Base-by-base conservation (phyloP, 1,140 invertebrate species). In the Drosophila nigromelanica region DNA sequence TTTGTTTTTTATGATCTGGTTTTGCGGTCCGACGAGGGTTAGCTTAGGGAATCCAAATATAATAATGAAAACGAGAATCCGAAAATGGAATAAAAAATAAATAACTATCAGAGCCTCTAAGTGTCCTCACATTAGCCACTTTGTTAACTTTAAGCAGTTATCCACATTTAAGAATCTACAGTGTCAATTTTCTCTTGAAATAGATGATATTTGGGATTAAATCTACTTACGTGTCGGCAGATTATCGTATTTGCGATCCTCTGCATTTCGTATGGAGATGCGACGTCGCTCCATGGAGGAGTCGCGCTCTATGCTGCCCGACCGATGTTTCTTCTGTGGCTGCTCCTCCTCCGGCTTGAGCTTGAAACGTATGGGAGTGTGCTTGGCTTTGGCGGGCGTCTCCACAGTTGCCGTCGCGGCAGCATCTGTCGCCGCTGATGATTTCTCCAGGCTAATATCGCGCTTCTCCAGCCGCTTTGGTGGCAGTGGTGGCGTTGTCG, bases 211-310 rank as follows among this genome's bases (percentile, higher is more conserved):
- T 6, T 33, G 30, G 30, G 6, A 33, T 33, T 33, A 35, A 8
- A 35, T 35, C 0, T 47, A 80, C 90, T 89, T 78, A 91, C 90
- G 70, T 62, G 90, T 68, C 5, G 90, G 90, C 30, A 91, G 60
- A 61, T 91, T 91, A 30, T 91, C 90, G 47, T 91, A 91, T 72
- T 91, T 91, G 33, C 81, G 85, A 50, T 89, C 90, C 52, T 91
- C 90, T 0, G 48, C 50, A 74, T 75, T 86, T 10, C 90, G 83
- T 43, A 89, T 79, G 8, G 90, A 80, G 24, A 91, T 86, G 42
- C 76, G 85, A 10, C 78, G 89, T 52, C 62, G 73, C 14, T 91
- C 89, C 6, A 61, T 50, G 0, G 74, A 70, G 0, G 62, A 54
- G 5, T 79, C 89, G 8, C 89, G 74, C 10, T 91, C 85, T 5